Conservation (phyloP, 2,113 vertebrate genomes). For the Saguinus midas region DNA sequence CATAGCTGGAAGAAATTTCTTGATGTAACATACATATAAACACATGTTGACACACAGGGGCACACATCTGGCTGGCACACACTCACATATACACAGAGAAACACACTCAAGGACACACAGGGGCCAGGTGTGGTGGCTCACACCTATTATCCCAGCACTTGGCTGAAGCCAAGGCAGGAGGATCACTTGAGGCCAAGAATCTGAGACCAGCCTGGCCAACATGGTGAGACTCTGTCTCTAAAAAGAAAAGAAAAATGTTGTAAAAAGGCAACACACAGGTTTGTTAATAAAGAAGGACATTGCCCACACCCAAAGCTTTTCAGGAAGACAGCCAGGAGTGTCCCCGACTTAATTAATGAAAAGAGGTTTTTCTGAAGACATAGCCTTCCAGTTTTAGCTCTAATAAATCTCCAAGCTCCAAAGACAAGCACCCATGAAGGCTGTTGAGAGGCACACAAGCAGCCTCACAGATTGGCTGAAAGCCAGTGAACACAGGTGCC, state of each 20-base stretch:
- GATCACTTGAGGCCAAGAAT: too few species aligned
- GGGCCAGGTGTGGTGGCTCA: too few species aligned
- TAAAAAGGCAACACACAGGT: neutral
- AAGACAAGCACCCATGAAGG: neutral
- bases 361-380: neutral
- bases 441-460: neutral
- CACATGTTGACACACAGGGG: neutral
- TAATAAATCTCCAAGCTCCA: neutral
- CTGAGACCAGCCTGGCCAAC: too few species aligned
- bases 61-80: neutral
- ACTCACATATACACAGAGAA: neutral
- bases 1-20: neutral
- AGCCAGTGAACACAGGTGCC: neutral
- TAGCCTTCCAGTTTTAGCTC: neutral
- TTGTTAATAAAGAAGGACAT: neutral
- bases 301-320: neutral
- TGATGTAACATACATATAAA: neutral
- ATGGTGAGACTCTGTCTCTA: too few species aligned
- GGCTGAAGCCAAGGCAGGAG: too few species aligned
- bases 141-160: too few species aligned
- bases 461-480: neutral
- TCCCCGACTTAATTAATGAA: neutral
- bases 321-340: neutral
- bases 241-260: too few species aligned
- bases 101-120: neutral